Conservation (phyloP, 2,113 vertebrate species). For the Colinus virginianus region DNA sequence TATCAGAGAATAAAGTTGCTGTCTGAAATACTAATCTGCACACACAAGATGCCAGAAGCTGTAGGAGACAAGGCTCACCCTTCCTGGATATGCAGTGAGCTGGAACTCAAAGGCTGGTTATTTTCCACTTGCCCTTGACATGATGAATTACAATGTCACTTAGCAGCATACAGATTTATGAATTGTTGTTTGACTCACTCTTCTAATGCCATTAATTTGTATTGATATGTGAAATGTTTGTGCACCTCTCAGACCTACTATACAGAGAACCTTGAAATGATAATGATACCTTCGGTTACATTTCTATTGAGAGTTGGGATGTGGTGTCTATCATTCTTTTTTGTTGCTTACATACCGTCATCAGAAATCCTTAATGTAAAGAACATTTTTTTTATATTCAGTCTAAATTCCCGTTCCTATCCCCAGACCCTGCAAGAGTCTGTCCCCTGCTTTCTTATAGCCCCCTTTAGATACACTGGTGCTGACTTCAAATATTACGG, state of each 20-base stretch:
- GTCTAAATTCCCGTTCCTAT: too few relatives aligned
- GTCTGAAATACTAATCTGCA: slow-evolving; percentile 32
- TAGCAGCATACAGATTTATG: slow-evolving; percentile 37
- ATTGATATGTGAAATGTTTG: slow-evolving; percentile 28
- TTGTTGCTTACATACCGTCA: background rate
- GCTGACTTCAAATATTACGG: background rate
- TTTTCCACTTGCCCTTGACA: slow-evolving; percentile 52
- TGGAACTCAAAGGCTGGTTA: slow-evolving; percentile 18
- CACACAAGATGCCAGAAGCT: slow-evolving; percentile 6
- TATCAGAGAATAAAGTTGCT: slow-evolving; percentile 1
- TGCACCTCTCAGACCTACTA: background rate
- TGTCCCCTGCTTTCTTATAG: too few relatives aligned
- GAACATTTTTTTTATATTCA: too few relatives aligned
- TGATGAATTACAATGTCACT: slow-evolving; percentile 56
- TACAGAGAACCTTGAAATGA: slow-evolving; percentile 6
- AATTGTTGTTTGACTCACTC: slow-evolving; percentile 35
- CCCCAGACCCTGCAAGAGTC: too few relatives aligned
- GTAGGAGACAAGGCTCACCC: background rate
- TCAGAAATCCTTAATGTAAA: background rate
- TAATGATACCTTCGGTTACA: background rate
- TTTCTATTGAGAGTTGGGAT: slow-evolving; percentile 12
- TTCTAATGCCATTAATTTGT: slow-evolving; percentile 31
- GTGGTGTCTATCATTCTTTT: background rate
- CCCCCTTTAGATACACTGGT: background rate
- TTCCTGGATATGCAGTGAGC: background rate